Percentiles rank a stretch among this genome's conserved stretches.
Conservation (phyloP, 2,113 vertebrate species). For the Enhydra lutris region DNA sequence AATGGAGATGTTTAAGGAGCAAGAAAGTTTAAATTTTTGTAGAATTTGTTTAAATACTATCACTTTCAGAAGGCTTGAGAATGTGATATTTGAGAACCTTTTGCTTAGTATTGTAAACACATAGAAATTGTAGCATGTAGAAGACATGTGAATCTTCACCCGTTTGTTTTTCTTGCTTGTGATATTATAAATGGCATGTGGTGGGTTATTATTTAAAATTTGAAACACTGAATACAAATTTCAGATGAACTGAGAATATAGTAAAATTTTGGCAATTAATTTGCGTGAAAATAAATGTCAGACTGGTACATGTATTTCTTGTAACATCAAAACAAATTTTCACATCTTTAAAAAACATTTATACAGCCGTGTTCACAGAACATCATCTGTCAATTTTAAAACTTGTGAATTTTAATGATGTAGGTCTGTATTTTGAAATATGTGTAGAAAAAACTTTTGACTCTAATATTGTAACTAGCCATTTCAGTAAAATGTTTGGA, state of each 20-base stretch:
- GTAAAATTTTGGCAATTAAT: not conserved
- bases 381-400: not conserved
- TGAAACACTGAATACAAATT: not conserved
- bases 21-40: not conserved
- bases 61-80: not conserved
- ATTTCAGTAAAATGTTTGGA: not conserved
- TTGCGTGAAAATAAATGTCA: not conserved
- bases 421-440: not conserved
- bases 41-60: not conserved
- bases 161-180: not conserved
- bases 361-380: not conserved
- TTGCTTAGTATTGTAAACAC: not conserved
- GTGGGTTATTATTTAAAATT: not conserved
- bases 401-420: not conserved
- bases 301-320: not conserved
- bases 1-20: not conserved
- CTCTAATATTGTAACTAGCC: slow-evolving; percentile 30
- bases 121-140: not conserved
- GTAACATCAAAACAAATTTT: not conserved
- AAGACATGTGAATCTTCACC: not conserved
- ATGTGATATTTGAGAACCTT: not conserved
- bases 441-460: not conserved
- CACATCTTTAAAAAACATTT: not conserved
- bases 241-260: not conserved
- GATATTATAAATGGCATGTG: not conserved